phyloP scores from a whole-genome alignment of 1,140 invertebrate genomes.

The Copidosoma floridanum region DNA sequence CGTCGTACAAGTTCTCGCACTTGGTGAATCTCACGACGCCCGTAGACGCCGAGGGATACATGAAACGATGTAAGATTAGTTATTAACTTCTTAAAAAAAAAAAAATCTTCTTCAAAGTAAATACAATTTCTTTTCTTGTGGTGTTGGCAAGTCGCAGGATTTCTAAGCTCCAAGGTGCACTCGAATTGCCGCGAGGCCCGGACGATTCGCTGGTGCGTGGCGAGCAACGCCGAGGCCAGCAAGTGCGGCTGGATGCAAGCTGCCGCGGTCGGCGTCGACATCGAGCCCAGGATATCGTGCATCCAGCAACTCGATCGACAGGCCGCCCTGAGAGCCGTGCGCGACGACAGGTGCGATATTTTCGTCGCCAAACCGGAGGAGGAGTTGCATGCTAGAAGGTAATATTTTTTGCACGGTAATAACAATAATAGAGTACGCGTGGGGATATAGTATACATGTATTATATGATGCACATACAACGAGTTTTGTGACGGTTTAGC shows the following conservation, averaged over 20 bases:
- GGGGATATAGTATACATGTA: not conserved
- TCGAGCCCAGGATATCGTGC: constrained; percentile 73
- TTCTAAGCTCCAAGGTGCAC: constrained; percentile 64
- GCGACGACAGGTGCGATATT: constrained; percentile 64
- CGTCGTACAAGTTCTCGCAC: constrained; percentile 15
- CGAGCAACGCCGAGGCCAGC: constrained; percentile 63
- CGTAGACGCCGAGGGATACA: constrained; percentile 26
- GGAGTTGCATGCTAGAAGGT: constrained; percentile 59
- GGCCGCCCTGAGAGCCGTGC: constrained; percentile 67
- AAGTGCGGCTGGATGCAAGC: constrained; percentile 76
- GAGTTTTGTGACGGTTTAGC: constrained; percentile 28
- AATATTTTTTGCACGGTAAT: constrained; percentile 2
- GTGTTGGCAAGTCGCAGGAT: constrained; percentile 64
- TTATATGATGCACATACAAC: not conserved
- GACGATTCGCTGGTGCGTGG: constrained; percentile 53
- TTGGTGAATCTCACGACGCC: not conserved
- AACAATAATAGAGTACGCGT: not conserved
- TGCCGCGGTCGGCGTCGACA: constrained; percentile 66
- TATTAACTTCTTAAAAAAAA: not conserved
- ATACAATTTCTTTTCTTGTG: constrained; percentile 13
- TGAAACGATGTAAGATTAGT: constrained; percentile 31
- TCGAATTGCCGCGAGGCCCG: constrained; percentile 65
- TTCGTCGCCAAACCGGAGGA: constrained; percentile 62
- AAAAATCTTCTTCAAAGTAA: not conserved
- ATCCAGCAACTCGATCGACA: constrained; percentile 53